Conservation (phyloP, 2,113 vertebrate species). For the Osmerus eperlanus region DNA sequence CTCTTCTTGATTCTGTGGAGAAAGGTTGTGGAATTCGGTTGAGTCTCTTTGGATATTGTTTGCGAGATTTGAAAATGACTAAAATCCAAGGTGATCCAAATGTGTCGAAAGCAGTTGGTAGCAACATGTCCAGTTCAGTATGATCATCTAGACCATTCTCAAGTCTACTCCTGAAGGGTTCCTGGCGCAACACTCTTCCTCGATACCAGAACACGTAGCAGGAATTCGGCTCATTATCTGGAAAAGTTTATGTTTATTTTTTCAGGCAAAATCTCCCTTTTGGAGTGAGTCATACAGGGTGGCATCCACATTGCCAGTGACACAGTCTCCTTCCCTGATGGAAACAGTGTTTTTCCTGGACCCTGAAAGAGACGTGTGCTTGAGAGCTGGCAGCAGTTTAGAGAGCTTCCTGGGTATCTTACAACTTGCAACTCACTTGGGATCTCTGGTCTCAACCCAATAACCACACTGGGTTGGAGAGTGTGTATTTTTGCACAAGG, state of each 20-base stretch:
- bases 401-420: constrained; percentile 65
- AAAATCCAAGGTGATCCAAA: no score
- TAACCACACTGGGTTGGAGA: constrained; percentile 17
- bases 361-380: constrained; percentile 70
- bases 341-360: constrained; percentile 73
- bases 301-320: constrained; percentile 76
- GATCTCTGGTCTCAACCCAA: constrained; percentile 19
- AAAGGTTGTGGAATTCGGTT: no score
- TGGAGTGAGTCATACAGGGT: constrained; percentile 74
- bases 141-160: no score
- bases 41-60: no score
- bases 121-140: no score
- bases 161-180: not conserved
- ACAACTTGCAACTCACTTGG: constrained; percentile 62
- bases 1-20: no score
- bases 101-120: no score
- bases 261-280: constrained; percentile 67
- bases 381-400: constrained; percentile 71
- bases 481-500: not conserved
- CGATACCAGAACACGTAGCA: constrained; percentile 1
- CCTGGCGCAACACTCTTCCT: not conserved
- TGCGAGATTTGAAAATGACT: no score
- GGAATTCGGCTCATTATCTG: constrained; percentile 37
- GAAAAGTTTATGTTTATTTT: constrained; percentile 37
- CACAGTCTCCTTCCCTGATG: constrained; percentile 69